Base-by-base conservation (phyloP, 1,140 invertebrate species). In the Brachionus asplanchnoidis region DNA sequence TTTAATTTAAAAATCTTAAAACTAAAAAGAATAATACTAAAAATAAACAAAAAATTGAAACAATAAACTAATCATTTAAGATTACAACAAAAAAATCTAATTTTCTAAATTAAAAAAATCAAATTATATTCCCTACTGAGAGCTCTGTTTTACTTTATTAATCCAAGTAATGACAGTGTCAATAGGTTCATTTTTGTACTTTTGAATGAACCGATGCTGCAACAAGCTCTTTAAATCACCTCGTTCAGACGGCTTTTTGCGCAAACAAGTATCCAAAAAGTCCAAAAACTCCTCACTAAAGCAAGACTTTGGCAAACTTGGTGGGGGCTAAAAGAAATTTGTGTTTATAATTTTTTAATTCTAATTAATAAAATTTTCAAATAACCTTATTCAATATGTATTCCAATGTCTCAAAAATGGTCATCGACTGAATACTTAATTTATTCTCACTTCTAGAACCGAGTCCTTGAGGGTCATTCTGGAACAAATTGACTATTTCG, bases 201-300 rank as follows among this genome's bases (percentile, higher is more conserved):
- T 79, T 14, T 53, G 75, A 79, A 56, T 79, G 20, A 79, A 79
- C 1, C 9, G 42, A 79, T 79, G 75, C 9, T 56, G 14, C 12
- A 82, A 44, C 9, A 82, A 60, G 8, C 14, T 14, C n/a, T 96
- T 96, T 56, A 99, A 91, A 91, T 98, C 96, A 84, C 96, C 95
- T 88, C 97, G 91, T 89, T 98, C 95, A 84, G 93, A 92, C 1
- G 96, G 95, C 90, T 96, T 96, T 89, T 98, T 98, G 90, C 96
- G 96, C 85, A 99, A 91, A 89, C 96, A 98, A 86, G 94, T 93
- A 89, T 97, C 95, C n/a, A 98, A 95, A 91, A 98, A 97, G 90
- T 98, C 95, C 87, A 95, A 95, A 89, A 98, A 98, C 86, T 95
- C 93, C 87, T 93, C 92, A 53, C 68, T 73, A n/a, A 73, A 73